Evolutionary conservation across 2,888 invertebrate species (phyloP).

Genomic region (Spodoptera picta): DNA sequence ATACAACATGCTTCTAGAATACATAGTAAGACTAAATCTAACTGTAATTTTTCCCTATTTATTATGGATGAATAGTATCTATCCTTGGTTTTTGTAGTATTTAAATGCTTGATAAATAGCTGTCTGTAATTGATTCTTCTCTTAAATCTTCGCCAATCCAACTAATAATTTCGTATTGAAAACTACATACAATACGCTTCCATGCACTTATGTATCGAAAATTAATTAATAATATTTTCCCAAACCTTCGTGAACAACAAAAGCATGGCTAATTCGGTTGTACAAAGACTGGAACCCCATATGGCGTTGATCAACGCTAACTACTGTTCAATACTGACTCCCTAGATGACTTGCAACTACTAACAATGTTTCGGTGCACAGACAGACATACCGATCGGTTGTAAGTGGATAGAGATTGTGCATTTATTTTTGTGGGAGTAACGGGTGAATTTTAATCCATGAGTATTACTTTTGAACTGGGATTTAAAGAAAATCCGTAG

Average conservation of each 20-base stretch:
- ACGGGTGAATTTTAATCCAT: not conserved
- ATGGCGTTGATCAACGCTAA: slow-evolving; percentile 72
- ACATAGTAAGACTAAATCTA: too few species aligned
- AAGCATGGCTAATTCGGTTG: slow-evolving; percentile 49
- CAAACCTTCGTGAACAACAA: slow-evolving; percentile 44
- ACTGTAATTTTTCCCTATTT: too few species aligned
- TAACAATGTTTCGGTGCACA: slow-evolving; percentile 56
- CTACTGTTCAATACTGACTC: slow-evolving; percentile 75
- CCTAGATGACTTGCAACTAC: slow-evolving; percentile 74
- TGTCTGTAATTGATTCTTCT: too few species aligned
- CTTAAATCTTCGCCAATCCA: too few species aligned
- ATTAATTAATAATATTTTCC: slow-evolving; percentile 42
- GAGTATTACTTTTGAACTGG: too few species aligned
- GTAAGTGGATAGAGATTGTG: slow-evolving; percentile 47
- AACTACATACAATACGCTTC: slow-evolving; percentile 3
- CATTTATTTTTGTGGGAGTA: slow-evolving; percentile 7
- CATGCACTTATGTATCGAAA: slow-evolving; percentile 28
- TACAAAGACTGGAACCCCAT: slow-evolving; percentile 64
- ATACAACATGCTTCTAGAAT: too few species aligned
- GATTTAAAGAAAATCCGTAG: too few species aligned
- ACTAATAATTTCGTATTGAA: too few species aligned
- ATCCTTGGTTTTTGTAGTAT: too few species aligned
- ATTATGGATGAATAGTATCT: too few species aligned
- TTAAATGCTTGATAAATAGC: too few species aligned
- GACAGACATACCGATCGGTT: slow-evolving; percentile 49